Evolutionary conservation across 2,888 invertebrate genomes (phyloP).

Genomic region (Cantharis rustica): DNA sequence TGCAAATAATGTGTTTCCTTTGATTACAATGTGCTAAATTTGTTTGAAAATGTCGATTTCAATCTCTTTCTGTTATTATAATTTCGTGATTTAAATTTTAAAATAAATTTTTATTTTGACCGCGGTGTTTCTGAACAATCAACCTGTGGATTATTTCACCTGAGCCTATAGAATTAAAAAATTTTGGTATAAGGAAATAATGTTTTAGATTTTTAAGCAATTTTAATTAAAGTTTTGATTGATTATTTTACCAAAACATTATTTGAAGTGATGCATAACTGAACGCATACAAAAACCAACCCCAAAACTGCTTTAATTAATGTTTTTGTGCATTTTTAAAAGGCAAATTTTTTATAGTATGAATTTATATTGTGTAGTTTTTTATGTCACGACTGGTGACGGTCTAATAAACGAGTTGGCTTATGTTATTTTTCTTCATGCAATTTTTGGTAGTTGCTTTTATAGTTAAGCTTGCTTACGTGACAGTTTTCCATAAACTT

Average conservation of each 20-base stretch:
- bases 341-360: neutral
- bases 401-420: slow-evolving; percentile 1
- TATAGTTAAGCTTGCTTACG: neutral
- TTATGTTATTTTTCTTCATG: slow-evolving; percentile 2
- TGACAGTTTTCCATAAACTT: slow-evolving; percentile 1
- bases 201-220: neutral
- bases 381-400: neutral
- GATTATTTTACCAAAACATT: neutral
- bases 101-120: neutral
- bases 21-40: neutral
- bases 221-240: neutral
- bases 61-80: neutral
- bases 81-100: neutral
- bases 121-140: neutral
- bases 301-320: neutral
- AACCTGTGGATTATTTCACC: neutral
- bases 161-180: neutral
- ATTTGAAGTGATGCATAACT: neutral
- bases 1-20: neutral
- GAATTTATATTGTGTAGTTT: neutral
- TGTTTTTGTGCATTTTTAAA: neutral
- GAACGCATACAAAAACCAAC: neutral
- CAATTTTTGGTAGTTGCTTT: slow-evolving; percentile 1
- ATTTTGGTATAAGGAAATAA: neutral
- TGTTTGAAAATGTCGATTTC: neutral